Percentiles rank a stretch among this genome's conserved stretches.
These are phyloP conservation scores for Dasypolia templi DNA, from an alignment of 2,888 invertebrate genomes.

Conservation along the genomic window DNA sequence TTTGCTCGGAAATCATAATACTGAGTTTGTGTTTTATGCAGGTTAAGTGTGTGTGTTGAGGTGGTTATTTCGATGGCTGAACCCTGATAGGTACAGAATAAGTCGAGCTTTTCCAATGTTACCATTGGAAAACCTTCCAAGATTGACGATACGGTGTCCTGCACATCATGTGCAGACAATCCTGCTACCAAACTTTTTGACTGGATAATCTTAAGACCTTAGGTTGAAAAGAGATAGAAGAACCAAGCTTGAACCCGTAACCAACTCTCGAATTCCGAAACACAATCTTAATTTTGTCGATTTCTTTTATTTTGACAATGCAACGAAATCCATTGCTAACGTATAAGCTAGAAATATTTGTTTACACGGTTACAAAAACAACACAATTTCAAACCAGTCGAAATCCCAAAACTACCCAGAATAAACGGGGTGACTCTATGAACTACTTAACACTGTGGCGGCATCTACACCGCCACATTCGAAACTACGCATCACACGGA, in stretches of 20 bases:
- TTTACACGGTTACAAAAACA: neutral
- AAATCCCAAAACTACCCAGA: neutral
- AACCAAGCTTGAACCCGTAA: neutral
- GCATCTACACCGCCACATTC: too few relatives aligned
- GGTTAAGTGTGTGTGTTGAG: neutral
- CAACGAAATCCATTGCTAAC: neutral
- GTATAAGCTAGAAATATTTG: neutral
- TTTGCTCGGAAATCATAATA: slow-evolving; percentile 55
- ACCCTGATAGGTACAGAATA: neutral
- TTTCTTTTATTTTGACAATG: too few relatives aligned
- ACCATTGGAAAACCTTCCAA: too few relatives aligned
- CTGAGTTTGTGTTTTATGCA: slow-evolving; percentile 23
- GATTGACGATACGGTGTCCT: too few relatives aligned
- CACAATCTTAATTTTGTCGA: too few relatives aligned
- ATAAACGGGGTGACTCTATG: neutral
- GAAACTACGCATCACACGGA: too few relatives aligned
- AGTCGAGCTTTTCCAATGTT: too few relatives aligned
- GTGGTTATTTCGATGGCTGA: slow-evolving; percentile 3
- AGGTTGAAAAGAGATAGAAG: neutral
- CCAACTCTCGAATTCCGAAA: neutral
- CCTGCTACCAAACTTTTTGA: too few relatives aligned
- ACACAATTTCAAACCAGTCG: neutral
- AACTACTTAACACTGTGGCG: too few relatives aligned
- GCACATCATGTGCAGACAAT: too few relatives aligned
- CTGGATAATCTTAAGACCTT: too few relatives aligned